Conservation (phyloP, 2,888 invertebrate genomes). For the Chrysina gloriosa region DNA sequence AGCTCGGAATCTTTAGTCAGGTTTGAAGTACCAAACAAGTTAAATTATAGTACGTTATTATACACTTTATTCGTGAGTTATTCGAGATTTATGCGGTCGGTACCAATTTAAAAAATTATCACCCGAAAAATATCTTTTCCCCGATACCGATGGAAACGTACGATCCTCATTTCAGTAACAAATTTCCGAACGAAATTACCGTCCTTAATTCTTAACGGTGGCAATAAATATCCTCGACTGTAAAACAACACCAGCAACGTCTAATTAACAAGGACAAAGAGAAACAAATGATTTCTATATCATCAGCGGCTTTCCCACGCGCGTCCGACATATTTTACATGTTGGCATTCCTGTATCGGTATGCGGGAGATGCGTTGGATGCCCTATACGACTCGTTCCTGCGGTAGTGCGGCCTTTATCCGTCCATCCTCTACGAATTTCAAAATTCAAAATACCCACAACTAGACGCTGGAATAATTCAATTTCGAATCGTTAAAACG, state of each 20-base stretch:
- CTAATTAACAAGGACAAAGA: constrained; percentile 50
- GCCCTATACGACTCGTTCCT: constrained; percentile 2
- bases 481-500: constrained; percentile 37
- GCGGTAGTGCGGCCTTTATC: constrained; percentile 15
- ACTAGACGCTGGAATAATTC: constrained; percentile 41
- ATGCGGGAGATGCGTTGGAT: constrained; percentile 48
- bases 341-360: constrained; percentile 58
- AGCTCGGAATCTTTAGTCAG: not conserved
- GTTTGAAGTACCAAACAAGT: not conserved
- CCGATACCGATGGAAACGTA: constrained; percentile 8
- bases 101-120: constrained; percentile 36
- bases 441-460: constrained; percentile 50
- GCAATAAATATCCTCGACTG: constrained; percentile 31
- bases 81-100: constrained; percentile 29
- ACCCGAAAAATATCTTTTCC: constrained; percentile 19
- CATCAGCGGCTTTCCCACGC: constrained; percentile 58
- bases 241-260: constrained; percentile 36
- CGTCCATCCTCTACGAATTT: constrained; percentile 33
- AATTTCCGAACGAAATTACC: constrained; percentile 32
- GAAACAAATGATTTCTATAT: constrained; percentile 55
- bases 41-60: constrained; percentile 3
- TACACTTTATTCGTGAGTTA: constrained; percentile 10
- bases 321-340: constrained; percentile 57
- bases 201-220: constrained; percentile 36
- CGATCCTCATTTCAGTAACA: constrained; percentile 23